phyloP scores from a whole-genome alignment of 2,888 invertebrate genomes.

The Rotaria socialis region DNA sequence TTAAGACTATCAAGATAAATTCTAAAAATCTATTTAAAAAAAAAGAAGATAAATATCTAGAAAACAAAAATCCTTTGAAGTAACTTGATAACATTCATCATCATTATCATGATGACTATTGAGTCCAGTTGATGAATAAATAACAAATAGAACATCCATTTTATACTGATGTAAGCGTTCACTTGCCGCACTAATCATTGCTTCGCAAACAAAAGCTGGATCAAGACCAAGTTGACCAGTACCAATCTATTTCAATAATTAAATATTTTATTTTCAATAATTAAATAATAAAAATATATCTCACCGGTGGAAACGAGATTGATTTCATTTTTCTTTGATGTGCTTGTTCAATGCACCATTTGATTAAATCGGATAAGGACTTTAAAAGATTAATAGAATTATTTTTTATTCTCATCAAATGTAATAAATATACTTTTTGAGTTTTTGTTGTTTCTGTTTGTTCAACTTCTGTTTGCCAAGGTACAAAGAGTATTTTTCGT shows the following conservation, averaged over 20 bases:
- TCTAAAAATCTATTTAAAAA: background rate
- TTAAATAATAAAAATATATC: background rate
- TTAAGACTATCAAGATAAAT: constrained; percentile 1
- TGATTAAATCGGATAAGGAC: background rate
- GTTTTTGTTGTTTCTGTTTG: background rate
- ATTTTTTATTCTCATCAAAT: background rate
- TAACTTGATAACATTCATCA: constrained; percentile 31
- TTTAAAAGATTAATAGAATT: background rate
- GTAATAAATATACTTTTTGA: background rate
- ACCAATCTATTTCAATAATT: background rate
- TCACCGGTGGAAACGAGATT: constrained; percentile 17
- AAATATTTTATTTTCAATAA: background rate
- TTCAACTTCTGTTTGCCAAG: background rate
- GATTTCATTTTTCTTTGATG: background rate
- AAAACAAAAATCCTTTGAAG: background rate
- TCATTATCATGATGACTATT: too few species aligned
- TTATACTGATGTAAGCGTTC: constrained; percentile 22
- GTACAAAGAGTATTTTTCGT: background rate
- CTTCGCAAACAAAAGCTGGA: constrained; percentile 1
- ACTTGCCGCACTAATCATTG: constrained; percentile 20
- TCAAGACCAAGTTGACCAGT: background rate
- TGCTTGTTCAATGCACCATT: background rate
- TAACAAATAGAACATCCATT: background rate
- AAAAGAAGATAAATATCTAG: background rate
- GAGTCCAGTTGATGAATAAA: background rate